phyloP scores from a whole-genome alignment of 2,888 invertebrate genomes.

The Drosophila infuscata region DNA sequence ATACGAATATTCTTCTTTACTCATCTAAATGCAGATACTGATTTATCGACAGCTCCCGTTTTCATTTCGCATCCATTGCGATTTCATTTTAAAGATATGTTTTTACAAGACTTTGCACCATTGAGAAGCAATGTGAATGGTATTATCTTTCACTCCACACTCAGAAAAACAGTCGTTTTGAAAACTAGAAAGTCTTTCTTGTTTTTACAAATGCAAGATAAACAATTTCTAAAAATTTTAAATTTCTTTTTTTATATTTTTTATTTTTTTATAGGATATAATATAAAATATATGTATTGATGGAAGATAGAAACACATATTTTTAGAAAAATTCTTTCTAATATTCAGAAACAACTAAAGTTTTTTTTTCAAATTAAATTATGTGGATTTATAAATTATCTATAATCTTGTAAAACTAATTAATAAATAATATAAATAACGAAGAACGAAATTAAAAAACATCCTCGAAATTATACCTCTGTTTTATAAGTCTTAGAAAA shows the following conservation, averaged over 20 bases:
- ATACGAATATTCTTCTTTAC: not conserved
- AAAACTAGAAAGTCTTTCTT: not conserved
- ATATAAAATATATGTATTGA: not conserved
- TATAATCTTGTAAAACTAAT: no score
- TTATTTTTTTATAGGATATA: not conserved
- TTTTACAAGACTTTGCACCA: not conserved
- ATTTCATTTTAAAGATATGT: not conserved
- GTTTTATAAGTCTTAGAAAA: no score
- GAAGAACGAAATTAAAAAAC: not conserved
- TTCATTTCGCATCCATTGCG: not conserved
- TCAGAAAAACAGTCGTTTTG: not conserved
- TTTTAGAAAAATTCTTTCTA: not conserved
- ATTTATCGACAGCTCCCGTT: not conserved
- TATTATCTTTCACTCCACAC: not conserved
- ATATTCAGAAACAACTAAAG: no score
- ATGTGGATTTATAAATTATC: no score
- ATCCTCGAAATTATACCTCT: no score
- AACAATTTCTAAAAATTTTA: not conserved
- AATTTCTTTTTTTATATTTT: no score
- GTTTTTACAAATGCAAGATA: not conserved
- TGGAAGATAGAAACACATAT: fast-evolving
- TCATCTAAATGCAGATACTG: not conserved
- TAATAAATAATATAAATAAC: no score
- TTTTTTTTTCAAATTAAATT: not conserved
- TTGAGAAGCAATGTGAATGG: not conserved